Conservation (phyloP, 2,113 vertebrate genomes). For the Papio anubis region DNA sequence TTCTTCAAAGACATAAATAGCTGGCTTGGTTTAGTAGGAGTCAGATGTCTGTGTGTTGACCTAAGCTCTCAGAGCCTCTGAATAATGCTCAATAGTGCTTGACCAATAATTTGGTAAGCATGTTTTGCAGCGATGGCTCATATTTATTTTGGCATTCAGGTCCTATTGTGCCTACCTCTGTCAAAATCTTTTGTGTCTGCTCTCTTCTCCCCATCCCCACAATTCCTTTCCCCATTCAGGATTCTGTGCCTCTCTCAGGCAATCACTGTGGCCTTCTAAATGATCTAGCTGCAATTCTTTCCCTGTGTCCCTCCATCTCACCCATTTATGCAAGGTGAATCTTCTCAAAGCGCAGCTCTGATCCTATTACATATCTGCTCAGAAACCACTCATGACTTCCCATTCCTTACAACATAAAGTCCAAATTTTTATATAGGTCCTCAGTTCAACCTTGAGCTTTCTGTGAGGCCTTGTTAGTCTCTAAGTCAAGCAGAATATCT, state of each 20-base stretch:
- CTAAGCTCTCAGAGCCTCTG: not conserved
- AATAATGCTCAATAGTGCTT: not conserved
- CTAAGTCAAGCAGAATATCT: not conserved
- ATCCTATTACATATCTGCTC: not conserved
- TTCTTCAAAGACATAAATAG: constrained; percentile 59
- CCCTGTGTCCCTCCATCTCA: not conserved
- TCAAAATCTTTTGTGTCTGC: not conserved
- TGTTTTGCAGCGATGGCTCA: not conserved
- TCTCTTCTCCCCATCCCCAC: not conserved
- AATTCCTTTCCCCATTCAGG: not conserved
- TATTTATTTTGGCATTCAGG: constrained; percentile 46
- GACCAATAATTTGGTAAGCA: not conserved
- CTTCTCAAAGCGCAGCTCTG: not conserved
- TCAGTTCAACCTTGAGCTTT: not conserved
- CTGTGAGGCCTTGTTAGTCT: not conserved
- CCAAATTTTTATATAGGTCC: not conserved
- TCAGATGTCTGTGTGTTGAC: constrained; percentile 54
- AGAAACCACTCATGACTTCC: not conserved
- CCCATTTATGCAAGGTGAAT: not conserved
- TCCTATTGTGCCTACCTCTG: not conserved
- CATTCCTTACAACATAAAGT: not conserved
- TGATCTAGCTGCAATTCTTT: not conserved
- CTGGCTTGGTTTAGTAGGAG: constrained; percentile 53
- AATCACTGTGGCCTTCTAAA: not conserved
- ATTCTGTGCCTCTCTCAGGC: not conserved